phyloP scores from a whole-genome alignment of 1,140 invertebrate genomes.

The Tetragonula clypearis region DNA sequence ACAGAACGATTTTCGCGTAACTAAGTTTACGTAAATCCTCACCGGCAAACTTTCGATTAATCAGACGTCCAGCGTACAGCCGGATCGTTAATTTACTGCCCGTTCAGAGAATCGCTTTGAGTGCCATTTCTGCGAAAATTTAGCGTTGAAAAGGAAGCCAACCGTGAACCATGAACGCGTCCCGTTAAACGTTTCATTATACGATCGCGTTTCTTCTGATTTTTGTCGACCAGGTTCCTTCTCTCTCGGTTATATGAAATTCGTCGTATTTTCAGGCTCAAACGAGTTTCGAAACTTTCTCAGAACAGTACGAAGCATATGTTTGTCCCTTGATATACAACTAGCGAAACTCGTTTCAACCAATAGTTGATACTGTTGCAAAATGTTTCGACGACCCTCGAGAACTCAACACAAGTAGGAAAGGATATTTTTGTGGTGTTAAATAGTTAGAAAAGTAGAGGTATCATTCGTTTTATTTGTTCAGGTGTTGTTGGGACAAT shows the following conservation, averaged over 20 bases:
- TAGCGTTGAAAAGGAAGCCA: not conserved
- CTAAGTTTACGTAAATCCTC: conserved; percentile 18
- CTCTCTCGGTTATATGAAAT: not conserved
- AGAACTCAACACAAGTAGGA: not conserved
- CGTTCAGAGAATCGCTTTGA: not conserved
- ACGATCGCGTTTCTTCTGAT: not conserved
- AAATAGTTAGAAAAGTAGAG: not conserved
- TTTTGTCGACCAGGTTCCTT: not conserved
- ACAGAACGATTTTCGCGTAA: conserved; percentile 23
- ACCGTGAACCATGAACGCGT: not conserved
- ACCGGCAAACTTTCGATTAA: conserved; percentile 20
- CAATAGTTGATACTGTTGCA: not conserved
- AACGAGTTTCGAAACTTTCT: not conserved
- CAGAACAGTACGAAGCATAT: not conserved
- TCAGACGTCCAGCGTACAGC: not conserved
- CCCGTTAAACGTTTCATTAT: not conserved
- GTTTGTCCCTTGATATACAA: not conserved
- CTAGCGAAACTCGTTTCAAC: not conserved
- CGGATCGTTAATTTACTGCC: conserved; percentile 24
- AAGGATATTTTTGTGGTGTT: not conserved
- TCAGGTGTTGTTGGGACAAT: too few species aligned
- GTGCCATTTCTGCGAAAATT: not conserved
- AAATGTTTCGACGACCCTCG: not conserved
- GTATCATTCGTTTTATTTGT: not conserved
- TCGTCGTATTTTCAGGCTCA: not conserved